These are phyloP conservation scores for Arnoldichthys spilopterus DNA, from an alignment of 2,797 vertebrate species.

Conservation along the genomic window DNA sequence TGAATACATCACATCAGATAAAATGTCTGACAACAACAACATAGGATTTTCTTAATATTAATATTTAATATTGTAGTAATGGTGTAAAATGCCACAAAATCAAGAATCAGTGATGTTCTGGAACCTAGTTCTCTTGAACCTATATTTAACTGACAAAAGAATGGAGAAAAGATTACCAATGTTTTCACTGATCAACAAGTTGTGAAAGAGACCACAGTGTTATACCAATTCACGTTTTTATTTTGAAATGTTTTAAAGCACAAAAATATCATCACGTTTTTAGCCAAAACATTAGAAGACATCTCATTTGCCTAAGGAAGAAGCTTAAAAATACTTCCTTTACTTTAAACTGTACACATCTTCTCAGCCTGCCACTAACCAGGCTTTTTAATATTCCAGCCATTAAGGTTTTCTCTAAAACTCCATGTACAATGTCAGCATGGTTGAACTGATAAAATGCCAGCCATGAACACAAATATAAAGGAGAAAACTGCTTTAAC, in stretches of 20 bases:
- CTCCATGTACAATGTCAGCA: conserved; percentile 39
- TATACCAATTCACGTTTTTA: too few species aligned
- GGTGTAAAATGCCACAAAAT: too few species aligned
- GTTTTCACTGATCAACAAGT: too few species aligned
- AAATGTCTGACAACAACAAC: too few species aligned
- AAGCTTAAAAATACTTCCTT: background rate
- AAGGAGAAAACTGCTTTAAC: conserved; percentile 42
- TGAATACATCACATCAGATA: background rate
- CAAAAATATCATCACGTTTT: too few species aligned
- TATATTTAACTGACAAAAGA: too few species aligned
- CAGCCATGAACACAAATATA: conserved; percentile 8
- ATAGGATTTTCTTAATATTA: background rate
- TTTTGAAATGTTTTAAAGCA: too few species aligned
- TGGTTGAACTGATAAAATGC: conserved; percentile 35
- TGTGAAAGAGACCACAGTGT: too few species aligned
- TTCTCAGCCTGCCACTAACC: conserved; percentile 41
- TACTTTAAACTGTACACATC: conserved; percentile 11
- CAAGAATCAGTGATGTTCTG: too few species aligned
- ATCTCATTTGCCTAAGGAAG: background rate
- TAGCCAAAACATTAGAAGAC: background rate
- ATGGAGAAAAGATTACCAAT: too few species aligned
- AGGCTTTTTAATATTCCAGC: conserved; percentile 32
- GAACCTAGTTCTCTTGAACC: too few species aligned
- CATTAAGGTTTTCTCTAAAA: conserved; percentile 20
- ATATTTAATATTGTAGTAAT: background rate